phyloP scores from a whole-genome alignment of 2,797 vertebrate species.

The Phrynocephalus guinanensis region DNA sequence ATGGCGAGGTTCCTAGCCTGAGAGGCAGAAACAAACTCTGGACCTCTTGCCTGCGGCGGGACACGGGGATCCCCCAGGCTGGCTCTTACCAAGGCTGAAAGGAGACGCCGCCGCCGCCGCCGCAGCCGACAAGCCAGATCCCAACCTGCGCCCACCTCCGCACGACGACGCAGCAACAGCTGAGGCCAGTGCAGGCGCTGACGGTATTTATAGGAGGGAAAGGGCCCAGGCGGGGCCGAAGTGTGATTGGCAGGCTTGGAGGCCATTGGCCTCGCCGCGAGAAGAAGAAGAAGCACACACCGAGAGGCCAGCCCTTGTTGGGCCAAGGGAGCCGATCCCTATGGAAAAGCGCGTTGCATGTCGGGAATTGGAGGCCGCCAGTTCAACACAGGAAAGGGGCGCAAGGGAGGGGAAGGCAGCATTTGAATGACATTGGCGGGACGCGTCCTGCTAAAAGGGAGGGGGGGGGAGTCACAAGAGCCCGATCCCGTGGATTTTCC shows the following conservation, averaged over 20 bases:
- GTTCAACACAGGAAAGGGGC: neutral
- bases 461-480: too few species aligned
- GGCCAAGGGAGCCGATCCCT: neutral
- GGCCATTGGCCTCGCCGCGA: neutral
- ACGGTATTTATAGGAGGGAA: neutral
- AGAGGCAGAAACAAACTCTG: neutral
- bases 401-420: too few species aligned
- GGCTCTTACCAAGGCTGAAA: neutral
- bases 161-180: too few species aligned
- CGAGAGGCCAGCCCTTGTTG: neutral
- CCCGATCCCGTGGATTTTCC: too few species aligned
- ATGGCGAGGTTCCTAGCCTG: neutral
- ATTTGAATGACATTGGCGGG: too few species aligned
- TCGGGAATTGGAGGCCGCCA: neutral
- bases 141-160: neutral
- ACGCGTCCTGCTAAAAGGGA: too few species aligned
- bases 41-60: neutral
- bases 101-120: too few species aligned
- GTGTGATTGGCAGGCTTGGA: neutral
- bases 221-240: neutral
- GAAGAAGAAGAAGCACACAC: too few species aligned
- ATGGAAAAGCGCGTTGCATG: slow-evolving; percentile 10
- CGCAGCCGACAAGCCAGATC: too few species aligned
- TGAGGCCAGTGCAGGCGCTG: neutral
- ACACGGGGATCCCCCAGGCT: neutral